A percentile compares a stretch with the other conserved stretches of the same genome.
phyloP scores from a whole-genome alignment of 1,140 invertebrate species.

The Hypothenemus hampei region DNA sequence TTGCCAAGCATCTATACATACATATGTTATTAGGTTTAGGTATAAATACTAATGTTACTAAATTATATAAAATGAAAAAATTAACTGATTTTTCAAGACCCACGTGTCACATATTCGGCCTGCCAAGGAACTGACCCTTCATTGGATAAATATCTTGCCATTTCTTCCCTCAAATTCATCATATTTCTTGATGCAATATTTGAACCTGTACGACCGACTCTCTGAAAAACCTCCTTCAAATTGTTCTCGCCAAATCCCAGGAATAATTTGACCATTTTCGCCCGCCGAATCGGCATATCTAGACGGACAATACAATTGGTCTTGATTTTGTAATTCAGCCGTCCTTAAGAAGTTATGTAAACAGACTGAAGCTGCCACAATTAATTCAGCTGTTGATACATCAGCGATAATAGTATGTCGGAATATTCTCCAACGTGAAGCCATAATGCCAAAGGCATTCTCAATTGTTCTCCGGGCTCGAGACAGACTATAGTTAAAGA shows the following conservation, averaged over 20 bases:
- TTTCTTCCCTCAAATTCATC: neutral
- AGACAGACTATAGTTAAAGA: too few species aligned
- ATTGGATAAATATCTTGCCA: neutral
- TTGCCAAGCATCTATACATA: too few species aligned
- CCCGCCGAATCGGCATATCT: neutral
- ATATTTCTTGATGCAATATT: neutral
- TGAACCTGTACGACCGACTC: neutral
- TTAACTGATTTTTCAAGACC: too few species aligned
- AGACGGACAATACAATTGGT: neutral
- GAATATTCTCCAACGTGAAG: neutral
- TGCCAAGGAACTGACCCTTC: neutral
- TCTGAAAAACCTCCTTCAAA: neutral
- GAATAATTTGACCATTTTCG: neutral
- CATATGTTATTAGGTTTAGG: too few species aligned
- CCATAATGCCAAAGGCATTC: neutral
- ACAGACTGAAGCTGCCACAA: neutral
- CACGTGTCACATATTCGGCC: neutral
- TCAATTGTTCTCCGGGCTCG: neutral
- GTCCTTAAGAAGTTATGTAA: neutral
- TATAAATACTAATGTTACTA: too few species aligned
- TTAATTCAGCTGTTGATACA: neutral
- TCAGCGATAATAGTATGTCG: neutral
- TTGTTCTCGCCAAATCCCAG: neutral
- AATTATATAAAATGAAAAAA: too few species aligned
- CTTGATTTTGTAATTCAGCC: neutral